These are phyloP conservation scores for Trachemys scripta DNA, from an alignment of 2,113 vertebrate species.

Conservation along the genomic window DNA sequence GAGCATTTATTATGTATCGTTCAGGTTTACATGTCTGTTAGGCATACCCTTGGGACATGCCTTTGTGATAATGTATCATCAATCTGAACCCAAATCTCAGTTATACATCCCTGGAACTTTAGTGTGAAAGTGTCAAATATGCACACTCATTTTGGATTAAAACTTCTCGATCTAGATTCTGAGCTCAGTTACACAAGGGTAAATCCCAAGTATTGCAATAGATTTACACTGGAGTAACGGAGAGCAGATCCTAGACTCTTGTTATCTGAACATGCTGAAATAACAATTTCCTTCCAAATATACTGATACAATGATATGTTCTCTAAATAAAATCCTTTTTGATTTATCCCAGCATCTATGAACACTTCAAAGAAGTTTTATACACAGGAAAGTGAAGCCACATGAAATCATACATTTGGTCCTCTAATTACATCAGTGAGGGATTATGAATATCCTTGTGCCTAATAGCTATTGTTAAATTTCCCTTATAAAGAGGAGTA, in stretches of 20 bases:
- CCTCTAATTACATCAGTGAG: not conserved
- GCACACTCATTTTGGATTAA: not conserved
- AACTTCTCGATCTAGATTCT: rapidly evolving
- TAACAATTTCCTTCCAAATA: not conserved
- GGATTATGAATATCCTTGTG: not conserved
- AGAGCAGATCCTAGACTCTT: not conserved
- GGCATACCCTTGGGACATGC: not conserved
- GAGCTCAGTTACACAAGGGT: not conserved
- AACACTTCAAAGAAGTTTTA: not conserved
- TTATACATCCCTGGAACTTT: not conserved
- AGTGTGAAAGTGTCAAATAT: rapidly evolving
- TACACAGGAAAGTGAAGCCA: not conserved
- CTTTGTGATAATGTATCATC: not conserved
- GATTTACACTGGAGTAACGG: not conserved
- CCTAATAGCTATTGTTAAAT: too few relatives aligned
- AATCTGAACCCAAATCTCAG: not conserved
- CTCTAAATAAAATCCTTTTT: not conserved
- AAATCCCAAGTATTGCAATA: not conserved
- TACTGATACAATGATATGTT: not conserved
- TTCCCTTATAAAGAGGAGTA: not conserved
- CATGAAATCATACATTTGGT: not conserved
- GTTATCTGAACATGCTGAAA: not conserved
- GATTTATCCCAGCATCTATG: not conserved
- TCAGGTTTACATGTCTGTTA: not conserved
- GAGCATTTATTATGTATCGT: not conserved